These are phyloP conservation scores for Ormyrus thymus DNA, from an alignment of 2,888 invertebrate genomes.

Conservation along the genomic window DNA sequence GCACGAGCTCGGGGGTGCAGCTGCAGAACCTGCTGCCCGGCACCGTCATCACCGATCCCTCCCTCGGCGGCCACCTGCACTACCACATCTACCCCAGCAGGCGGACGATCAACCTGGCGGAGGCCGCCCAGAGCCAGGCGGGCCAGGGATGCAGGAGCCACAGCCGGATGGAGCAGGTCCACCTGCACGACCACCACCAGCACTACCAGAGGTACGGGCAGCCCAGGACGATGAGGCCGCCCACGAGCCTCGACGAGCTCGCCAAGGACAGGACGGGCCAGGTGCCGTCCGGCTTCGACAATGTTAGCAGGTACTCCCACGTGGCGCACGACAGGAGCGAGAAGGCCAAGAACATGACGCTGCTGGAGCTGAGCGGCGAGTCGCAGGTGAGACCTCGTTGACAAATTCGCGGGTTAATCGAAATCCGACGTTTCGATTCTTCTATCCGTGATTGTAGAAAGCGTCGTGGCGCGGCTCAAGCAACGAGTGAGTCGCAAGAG, in stretches of 20 bases:
- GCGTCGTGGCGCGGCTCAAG: slow-evolving; percentile 3
- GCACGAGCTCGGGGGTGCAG: slow-evolving; percentile 15
- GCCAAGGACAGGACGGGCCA: slow-evolving; percentile 39
- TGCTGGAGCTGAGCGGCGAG: slow-evolving; percentile 66
- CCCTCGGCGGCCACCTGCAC: slow-evolving; percentile 43
- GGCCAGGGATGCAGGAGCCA: slow-evolving; percentile 59
- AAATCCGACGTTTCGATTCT: slow-evolving; percentile 35
- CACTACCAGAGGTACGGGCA: slow-evolving; percentile 61
- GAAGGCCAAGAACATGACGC: slow-evolving; percentile 64
- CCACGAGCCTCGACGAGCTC: slow-evolving; percentile 62
- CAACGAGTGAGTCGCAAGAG: too few species aligned
- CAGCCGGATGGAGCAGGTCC: slow-evolving; percentile 66
- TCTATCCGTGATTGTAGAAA: not conserved
- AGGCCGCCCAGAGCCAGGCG: not conserved
- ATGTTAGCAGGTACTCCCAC: slow-evolving; percentile 58
- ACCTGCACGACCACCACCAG: slow-evolving; percentile 63
- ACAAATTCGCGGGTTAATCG: too few species aligned
- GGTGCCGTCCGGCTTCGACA: slow-evolving; percentile 56
- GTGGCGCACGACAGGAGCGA: slow-evolving; percentile 49
- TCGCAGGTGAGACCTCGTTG: too few species aligned
- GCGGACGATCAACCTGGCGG: slow-evolving; percentile 14
- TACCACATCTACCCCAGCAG: slow-evolving; percentile 51
- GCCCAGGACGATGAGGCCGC: slow-evolving; percentile 58
- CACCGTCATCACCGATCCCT: slow-evolving; percentile 42
- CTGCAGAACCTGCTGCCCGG: slow-evolving; percentile 43